Evolutionary conservation across 2,113 vertebrate genomes (phyloP).

Genomic region (Bostrychus sinensis): DNA sequence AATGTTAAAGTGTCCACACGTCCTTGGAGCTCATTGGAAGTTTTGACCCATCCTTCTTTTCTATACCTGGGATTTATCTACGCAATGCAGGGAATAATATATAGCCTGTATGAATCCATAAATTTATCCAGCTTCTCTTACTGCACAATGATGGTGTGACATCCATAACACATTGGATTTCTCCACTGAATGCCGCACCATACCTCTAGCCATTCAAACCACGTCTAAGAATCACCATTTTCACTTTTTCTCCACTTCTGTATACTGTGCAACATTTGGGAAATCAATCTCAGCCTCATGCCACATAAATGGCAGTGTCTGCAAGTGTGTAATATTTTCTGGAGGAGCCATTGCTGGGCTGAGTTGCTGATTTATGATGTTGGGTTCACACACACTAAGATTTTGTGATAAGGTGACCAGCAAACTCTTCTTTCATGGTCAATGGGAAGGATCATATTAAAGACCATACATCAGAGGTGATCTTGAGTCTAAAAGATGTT

Average conservation of each 20-base stretch:
- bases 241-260: slow-evolving; percentile 6
- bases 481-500: neutral
- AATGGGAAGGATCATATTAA: slow-evolving; percentile 3
- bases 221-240: slow-evolving; percentile 8
- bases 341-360: neutral
- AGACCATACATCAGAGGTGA: neutral
- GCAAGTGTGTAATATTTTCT: slow-evolving; percentile 10
- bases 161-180: slow-evolving; percentile 11
- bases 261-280: slow-evolving; percentile 22
- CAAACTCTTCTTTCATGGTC: slow-evolving; percentile 9
- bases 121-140: slow-evolving; percentile 6
- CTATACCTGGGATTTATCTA: neutral
- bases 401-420: neutral
- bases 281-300: slow-evolving; percentile 32
- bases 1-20: slow-evolving; percentile 29
- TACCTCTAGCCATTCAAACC: slow-evolving; percentile 3
- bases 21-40: slow-evolving; percentile 50
- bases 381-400: neutral
- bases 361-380: slow-evolving; percentile 26
- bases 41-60: slow-evolving; percentile 42
- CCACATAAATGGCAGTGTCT: slow-evolving; percentile 9
- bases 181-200: neutral
- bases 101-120: slow-evolving; percentile 9
- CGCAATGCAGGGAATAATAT: slow-evolving; percentile 17
- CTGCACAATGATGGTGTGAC: slow-evolving; percentile 4